A percentile compares a stretch with the other conserved stretches of the same genome.
Conservation (phyloP, 2,797 vertebrate genomes). For the Notoglanidium macrostoma region DNA sequence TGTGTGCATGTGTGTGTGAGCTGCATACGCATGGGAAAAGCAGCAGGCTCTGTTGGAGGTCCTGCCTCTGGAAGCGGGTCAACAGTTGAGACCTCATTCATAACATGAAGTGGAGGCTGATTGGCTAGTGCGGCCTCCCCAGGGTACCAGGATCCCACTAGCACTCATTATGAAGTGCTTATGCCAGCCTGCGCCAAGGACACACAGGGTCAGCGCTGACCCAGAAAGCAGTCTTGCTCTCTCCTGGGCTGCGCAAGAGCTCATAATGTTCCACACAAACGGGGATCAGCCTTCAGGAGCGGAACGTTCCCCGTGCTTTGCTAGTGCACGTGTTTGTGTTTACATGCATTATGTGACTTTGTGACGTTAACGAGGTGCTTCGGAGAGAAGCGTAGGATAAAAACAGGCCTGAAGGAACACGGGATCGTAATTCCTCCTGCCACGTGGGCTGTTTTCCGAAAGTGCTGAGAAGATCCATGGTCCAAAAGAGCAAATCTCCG, state of each 20-base stretch:
- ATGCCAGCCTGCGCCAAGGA: constrained; percentile 71
- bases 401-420: neutral
- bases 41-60: constrained; percentile 52
- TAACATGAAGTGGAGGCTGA: constrained; percentile 53
- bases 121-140: constrained; percentile 56
- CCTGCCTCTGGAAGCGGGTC: constrained; percentile 56
- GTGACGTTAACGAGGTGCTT: constrained; percentile 19
- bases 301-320: constrained; percentile 28
- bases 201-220: constrained; percentile 65
- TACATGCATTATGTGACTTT: constrained; percentile 38
- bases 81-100: constrained; percentile 63
- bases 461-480: neutral
- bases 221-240: constrained; percentile 66
- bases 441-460: neutral
- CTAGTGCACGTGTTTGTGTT: constrained; percentile 16
- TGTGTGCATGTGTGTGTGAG: constrained; percentile 14
- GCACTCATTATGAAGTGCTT: constrained; percentile 61
- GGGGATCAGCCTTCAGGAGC: constrained; percentile 48
- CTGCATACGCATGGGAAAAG: constrained; percentile 13
- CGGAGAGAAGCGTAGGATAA: neutral
- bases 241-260: constrained; percentile 62
- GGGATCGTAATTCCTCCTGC: constrained; percentile 15
- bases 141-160: constrained; percentile 61
- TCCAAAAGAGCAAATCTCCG: neutral
- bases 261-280: constrained; percentile 46